Evolutionary conservation across 2,113 vertebrate genomes (phyloP), one percentile per base, ranked within the genome.

Genomic region (Pluvianellus socialis): DNA sequence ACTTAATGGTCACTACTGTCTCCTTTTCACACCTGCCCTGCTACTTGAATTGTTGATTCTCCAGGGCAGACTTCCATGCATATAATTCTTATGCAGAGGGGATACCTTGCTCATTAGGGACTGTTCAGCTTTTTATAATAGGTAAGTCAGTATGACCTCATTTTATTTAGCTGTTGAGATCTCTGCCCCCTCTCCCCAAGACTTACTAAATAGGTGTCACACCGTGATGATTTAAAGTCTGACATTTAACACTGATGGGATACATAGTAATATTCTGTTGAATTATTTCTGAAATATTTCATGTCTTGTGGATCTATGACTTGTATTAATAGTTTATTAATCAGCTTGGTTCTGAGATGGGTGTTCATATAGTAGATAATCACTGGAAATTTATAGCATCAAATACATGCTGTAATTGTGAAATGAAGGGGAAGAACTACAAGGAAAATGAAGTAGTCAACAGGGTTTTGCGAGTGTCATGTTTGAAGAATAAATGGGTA

Each of bases 31-130:
- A 6, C 66, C 62, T 89, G 61, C 56, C 38, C 22, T 90, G 63
- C 77, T 96, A 42, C 90, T 95, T 85, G 85, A 95, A 59, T 85
- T 94, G 87, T 84, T 87, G 85, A 71, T 95, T 93, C 38, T 90
- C 15, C 81, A 79, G 62, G 92, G 81, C 85, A 92, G 61, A 21
- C 49, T 95, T 85, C 14, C 81, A 93, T 72, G 66, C 61, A 55
- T 93, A 14, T 55, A 81, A 84, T 90, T 79, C 77, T 61, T 87
- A 14, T 63, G 73, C 70, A 91, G 92, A 79, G 58, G 58, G 38
- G 70, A 59, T 82, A 68, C 28, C 6, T 81, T 94, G 73, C 85
- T 94, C 33, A 23, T 79, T 87, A 92, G 85, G 66, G 70, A 35
- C 58, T 14, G 6, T 81, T 55, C 42, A 67, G 35, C 44, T 85